Conservation (phyloP, 2,888 invertebrate genomes). For the Drosophila pseudotalamancana region DNA sequence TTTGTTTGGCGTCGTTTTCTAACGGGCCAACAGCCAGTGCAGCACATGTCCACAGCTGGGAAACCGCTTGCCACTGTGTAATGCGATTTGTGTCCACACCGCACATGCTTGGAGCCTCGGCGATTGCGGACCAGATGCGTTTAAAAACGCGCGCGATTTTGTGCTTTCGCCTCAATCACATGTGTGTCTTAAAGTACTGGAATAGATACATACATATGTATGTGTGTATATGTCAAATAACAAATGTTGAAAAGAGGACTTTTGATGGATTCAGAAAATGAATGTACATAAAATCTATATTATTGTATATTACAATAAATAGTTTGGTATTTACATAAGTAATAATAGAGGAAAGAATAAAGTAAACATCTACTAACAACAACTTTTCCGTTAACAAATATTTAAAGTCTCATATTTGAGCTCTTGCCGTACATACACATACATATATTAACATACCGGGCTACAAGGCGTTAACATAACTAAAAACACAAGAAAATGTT, state of each 20-base stretch:
- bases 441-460: slow-evolving; percentile 13
- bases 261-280: too few species aligned
- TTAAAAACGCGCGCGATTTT: slow-evolving; percentile 51
- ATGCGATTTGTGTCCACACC: neutral
- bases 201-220: too few species aligned
- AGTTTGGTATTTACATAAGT: too few species aligned
- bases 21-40: slow-evolving; percentile 75
- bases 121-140: slow-evolving; percentile 17
- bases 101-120: slow-evolving; percentile 13
- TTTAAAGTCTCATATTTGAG: neutral
- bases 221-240: too few species aligned
- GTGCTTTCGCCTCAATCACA: slow-evolving; percentile 27
- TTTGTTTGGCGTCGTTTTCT: slow-evolving; percentile 79
- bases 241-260: too few species aligned
- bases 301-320: too few species aligned
- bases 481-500: slow-evolving; percentile 28
- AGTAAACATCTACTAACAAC: neutral
- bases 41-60: slow-evolving; percentile 59
- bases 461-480: slow-evolving; percentile 30
- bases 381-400: slow-evolving; percentile 8
- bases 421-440: neutral
- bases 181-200: slow-evolving; percentile 6
- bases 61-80: slow-evolving; percentile 8
- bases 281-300: too few species aligned
- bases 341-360: too few species aligned